Base-by-base conservation (phyloP, 2,797 vertebrate genomes). In the Acanthornis magna region DNA sequence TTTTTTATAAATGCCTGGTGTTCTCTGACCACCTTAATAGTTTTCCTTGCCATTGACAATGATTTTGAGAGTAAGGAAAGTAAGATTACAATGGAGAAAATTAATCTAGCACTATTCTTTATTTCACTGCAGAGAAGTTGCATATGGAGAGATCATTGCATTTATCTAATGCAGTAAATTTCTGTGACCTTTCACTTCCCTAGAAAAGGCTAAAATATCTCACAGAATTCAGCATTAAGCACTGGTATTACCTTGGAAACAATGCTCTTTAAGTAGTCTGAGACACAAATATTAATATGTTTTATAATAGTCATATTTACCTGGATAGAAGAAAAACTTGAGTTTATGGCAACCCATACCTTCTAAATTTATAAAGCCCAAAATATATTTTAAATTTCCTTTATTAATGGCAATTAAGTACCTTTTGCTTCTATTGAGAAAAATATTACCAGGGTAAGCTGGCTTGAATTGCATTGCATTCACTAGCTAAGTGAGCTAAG, bases 151-250 rank as follows among this genome's bases (percentile, higher is more conserved):
- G 34, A 76, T 71, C 65, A 74, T 58, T 85, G 25, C 3, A 19
- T 88, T 91, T 85, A 61, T 58, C 65, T 7, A 92, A 53, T 16
- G 61, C 43, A 85, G 76, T 76, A 93, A 87, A 87, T 92, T 94
- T 87, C 22, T 43, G 32, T 85, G 71, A 92, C 51, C 54, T 86
- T 95, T 73, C 15, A 27, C 48, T 92, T 85, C 61, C 61, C 82
- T 57, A 85, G 30, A 72, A 88, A 84, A 27, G 5, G 55, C 58
- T 77, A 12, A 85, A 67, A 21, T 21, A 48, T 68, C 42, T 90
- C 53, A 63, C 63, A 81, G 23, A 43, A 84, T 89, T 78, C 54
- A 42, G 22, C 65, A 43, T 76, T 63, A 65, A 86, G 53, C 36
- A 45, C 26, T 34, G 13, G 17, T 63, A 76, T 65, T 87, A 71